Evolutionary conservation across 2,888 invertebrate species (phyloP), one percentile per base, ranked within the genome.

Genomic region (Scaptomyza caliginosa): DNA sequence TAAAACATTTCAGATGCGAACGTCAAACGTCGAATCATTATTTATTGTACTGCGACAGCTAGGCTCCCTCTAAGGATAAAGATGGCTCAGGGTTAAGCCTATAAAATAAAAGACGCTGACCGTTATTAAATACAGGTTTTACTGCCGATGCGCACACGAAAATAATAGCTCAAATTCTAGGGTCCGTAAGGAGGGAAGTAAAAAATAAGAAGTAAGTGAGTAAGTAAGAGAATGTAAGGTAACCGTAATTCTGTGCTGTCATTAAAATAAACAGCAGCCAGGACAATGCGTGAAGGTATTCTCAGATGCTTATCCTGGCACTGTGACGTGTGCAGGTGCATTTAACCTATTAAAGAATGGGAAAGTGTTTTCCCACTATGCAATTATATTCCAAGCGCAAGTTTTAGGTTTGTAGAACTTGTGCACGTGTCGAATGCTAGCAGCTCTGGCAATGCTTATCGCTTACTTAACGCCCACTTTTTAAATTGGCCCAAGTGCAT

Each of bases 51-150:
- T 57, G 50, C 60, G 56, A 52, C 67, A 74, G 74, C 64, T 64
- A 38, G 6, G 16, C 34, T 64, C 34, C 64, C 59, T 63, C 58
- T 60, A 65, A 77, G 83, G 83, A 82, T 84, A 81, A 81, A 84
- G 69, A 71, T 51, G 60, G 24, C 39, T 26, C 42, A 38, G 46
- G 56, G 76, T 21, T 51, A 81, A 69, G 82, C 84, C 84, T 63
- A 68, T 77, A 75, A 86, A 84, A 66, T 68, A 70, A 54, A 62
- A 40, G 38, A 56, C 69, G 32, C 80, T 67, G 86, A 59, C 72
- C 84, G 77, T 82, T 86, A 86, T 82, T 84, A 86, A 84, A 79
- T 28, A 67, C 66, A 46, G 67, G 79, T 78, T 66, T 59, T 62
- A 63, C 40, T 64, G 67, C 39, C 55, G 52, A 43, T 40, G 26